Evolutionary conservation across 2,113 vertebrate genomes (phyloP).

Genomic region (Macquaria ambigua): DNA sequence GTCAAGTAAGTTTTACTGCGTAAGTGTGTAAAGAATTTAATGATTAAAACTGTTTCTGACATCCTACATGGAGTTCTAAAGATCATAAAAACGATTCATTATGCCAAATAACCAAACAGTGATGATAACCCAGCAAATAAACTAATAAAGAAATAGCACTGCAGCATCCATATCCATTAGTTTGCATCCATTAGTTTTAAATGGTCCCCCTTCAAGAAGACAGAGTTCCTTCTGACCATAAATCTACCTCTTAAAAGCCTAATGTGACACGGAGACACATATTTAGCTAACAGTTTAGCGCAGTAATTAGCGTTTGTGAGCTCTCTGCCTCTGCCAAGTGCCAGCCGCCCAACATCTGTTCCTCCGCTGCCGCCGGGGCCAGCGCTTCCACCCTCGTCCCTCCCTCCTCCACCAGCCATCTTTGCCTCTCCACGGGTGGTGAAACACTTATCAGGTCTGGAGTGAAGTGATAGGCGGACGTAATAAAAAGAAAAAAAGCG

Average conservation of each 20-base stretch:
- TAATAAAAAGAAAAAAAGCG: not conserved
- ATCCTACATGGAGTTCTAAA: not conserved
- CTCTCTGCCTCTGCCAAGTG: slow-evolving; percentile 66
- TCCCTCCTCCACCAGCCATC: slow-evolving; percentile 1
- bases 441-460: slow-evolving; percentile 46
- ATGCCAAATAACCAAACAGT: slow-evolving; percentile 13
- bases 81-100: slow-evolving; percentile 32
- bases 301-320: slow-evolving; percentile 68
- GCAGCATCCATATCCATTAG: slow-evolving; percentile 36
- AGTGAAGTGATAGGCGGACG: slow-evolving; percentile 29
- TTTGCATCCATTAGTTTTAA: slow-evolving; percentile 53
- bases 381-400: not conserved
- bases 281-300: slow-evolving; percentile 74
- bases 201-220: slow-evolving; percentile 45
- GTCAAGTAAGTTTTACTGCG: slow-evolving; percentile 21
- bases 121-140: slow-evolving; percentile 43
- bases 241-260: slow-evolving; percentile 67
- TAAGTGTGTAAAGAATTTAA: not conserved
- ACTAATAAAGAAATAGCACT: slow-evolving; percentile 32
- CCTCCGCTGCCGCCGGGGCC: slow-evolving; percentile 41
- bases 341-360: slow-evolving; percentile 77
- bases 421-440: slow-evolving; percentile 40
- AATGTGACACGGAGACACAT: slow-evolving; percentile 64
- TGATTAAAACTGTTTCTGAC: not conserved
- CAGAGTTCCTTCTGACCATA: slow-evolving; percentile 48